Evolutionary conservation across 2,888 invertebrate species (phyloP).

Genomic region (Rhorus exstirpatorius): DNA sequence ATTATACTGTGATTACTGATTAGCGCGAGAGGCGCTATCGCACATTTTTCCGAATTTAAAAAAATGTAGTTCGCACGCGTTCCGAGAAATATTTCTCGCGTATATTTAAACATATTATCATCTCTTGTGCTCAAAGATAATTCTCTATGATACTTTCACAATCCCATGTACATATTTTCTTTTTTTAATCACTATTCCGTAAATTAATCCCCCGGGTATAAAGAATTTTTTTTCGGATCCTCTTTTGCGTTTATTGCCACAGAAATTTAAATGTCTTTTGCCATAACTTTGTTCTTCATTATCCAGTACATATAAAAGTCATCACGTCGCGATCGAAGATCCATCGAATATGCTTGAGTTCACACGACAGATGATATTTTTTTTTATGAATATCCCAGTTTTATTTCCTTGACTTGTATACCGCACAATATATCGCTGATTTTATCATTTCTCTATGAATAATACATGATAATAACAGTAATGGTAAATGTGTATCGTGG

Average conservation of each 20-base stretch:
- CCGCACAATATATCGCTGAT: not conserved
- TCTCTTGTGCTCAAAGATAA: not conserved
- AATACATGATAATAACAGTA: not conserved
- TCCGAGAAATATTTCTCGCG: slow-evolving; percentile 4
- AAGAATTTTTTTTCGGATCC: not conserved
- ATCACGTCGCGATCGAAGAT: slow-evolving; percentile 8
- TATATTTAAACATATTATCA: too few relatives aligned
- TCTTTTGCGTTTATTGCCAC: slow-evolving; percentile 22
- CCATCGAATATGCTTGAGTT: slow-evolving; percentile 42
- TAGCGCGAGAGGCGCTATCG: not conserved
- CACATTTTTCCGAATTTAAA: slow-evolving; percentile 18
- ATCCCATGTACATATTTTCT: not conserved
- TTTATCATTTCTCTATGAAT: not conserved
- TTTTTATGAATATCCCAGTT: slow-evolving; percentile 27
- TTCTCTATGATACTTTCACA: not conserved
- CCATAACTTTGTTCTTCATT: not conserved
- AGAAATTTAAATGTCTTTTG: slow-evolving; percentile 31
- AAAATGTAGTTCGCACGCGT: slow-evolving; percentile 15
- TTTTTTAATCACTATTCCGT: not conserved
- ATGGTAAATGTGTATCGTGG: not conserved
- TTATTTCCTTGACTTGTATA: not conserved
- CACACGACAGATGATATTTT: not conserved
- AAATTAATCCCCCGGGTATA: not conserved
- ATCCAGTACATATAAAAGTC: slow-evolving; percentile 5
- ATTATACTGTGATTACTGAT: slow-evolving; percentile 57